Evolutionary conservation across 35 echinoderm and acorn worm genomes (phyloP), one percentile per base, ranked within the genome.

Genomic region (Lytechinus variegatus): DNA sequence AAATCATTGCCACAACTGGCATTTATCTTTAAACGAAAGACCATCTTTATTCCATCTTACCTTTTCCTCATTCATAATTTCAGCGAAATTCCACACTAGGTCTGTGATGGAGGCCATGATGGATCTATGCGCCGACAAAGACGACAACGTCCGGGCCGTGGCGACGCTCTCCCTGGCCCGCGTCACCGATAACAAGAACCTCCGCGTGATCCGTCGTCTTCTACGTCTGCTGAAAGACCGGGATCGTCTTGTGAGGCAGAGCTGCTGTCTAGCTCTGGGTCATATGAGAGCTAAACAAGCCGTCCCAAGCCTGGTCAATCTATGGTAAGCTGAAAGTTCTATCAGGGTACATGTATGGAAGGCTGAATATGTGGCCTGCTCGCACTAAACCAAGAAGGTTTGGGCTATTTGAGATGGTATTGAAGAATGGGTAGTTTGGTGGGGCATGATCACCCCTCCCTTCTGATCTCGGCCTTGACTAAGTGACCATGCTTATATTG

Each of bases 121-220:
- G 24, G 98, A 99, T 95, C 97, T 99, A 21, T 98, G 97, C 51
- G 95, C 88, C 19, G 98, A 99, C 86, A 44, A 91, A 3, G 97
- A 99, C 52, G 96, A 96, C 24, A 99, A 99, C 55, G 98, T 99
- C 4, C 21, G 96, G 86, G 97, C 98, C 1, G 97, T 99, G 56
- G 98, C 98, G 14, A 96, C 98, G 10, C 97, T 99, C 56, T 99
- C 98, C 19, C 94, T 99, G 95, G 98, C 98, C 61, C 96, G 95
- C 28, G 95, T 96, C 0, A 92, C 95, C 8, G 95, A 95, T 7
- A 9, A 86, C 14, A 79, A 56, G 16, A 97, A 99, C 96, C 95
- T 96, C 54, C 93, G 94, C 21, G 97, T 98, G 51, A 90, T 97
- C 1, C 95, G 94, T 3, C 86, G 89, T 10, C 87, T 99, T 87